Evolutionary conservation across 2,113 vertebrate genomes (phyloP), one percentile per base, ranked within the genome.

Genomic region (Barbus barbus): DNA sequence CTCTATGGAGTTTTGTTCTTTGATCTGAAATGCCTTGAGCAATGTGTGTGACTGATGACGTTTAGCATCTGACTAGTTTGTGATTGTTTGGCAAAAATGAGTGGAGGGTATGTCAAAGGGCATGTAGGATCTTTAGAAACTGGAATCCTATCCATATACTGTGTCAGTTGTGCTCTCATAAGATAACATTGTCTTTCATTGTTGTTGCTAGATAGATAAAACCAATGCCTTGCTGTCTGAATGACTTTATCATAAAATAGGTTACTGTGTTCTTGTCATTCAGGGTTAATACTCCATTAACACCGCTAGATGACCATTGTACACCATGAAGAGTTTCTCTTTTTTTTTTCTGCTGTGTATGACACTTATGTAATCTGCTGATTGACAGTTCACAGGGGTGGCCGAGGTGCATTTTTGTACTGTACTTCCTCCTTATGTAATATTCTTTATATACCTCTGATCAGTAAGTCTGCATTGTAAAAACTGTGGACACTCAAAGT

Each of bases 271-370:
- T 36, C 33, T 80, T 67, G 38, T 18, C 20, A 12, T 24, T 6
- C 36, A 41, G 11, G 41, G 63, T 81, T 56, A 38, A 6, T 24
- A 5, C 80, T 51, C 18, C 31, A 24, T 33, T 81, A 41, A 33
- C 78, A 80, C 20, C 71, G 51, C 67, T 80, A 13, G 9, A 44
- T 87, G 82, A 89, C 84, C 77, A 81, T 82, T 89, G 53, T 61
- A 83, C 75, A 82, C 9, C 9, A 38, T 41, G 8, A 8, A 22
- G 9, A 13, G 8, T 73, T 41, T 14, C 1, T 63, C 6, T 20
- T 16, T 2, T 48, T 73, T 58, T 58, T 8, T 72, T 58, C 14
- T 41, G 16, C 38, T 46, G n/a, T 73, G 38, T 73, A 58, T 73
- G 38, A 28, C 51, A 56, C 9, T 84, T 78, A 78, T 71, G 31